A percentile compares a stretch with the other conserved stretches of the same genome.
Conservation (phyloP, 2,797 vertebrate genomes). For the Pangasius sanitwongsei region DNA sequence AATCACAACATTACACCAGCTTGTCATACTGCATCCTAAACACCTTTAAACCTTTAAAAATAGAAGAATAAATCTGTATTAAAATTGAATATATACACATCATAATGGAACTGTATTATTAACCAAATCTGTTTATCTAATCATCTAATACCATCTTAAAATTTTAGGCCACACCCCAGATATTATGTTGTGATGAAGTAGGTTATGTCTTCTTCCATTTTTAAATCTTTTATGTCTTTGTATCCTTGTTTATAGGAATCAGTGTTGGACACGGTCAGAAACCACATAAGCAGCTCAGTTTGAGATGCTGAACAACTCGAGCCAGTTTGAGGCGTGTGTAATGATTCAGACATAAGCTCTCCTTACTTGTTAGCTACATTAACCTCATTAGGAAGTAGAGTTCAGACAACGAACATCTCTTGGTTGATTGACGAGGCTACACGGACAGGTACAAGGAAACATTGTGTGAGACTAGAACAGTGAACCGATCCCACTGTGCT, state of each 20-base stretch:
- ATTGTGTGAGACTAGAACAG: neutral
- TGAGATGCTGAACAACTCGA: neutral
- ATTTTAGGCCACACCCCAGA: neutral
- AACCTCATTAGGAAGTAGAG: neutral
- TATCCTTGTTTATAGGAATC: neutral
- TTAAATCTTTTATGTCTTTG: neutral
- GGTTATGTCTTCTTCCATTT: neutral
- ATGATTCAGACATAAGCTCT: neutral
- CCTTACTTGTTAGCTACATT: neutral
- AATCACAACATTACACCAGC: neutral
- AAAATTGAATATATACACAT: neutral
- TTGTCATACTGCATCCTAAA: neutral
- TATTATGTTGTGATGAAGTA: neutral
- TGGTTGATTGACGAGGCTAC: neutral
- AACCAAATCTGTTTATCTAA: neutral
- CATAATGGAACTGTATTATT: neutral
- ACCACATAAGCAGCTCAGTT: neutral
- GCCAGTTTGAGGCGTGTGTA: neutral
- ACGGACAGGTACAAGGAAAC: neutral
- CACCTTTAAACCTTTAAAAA: neutral
- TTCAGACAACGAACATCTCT: neutral
- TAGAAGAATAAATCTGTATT: neutral
- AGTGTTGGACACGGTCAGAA: neutral
- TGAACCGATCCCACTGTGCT: slow-evolving; percentile 20
- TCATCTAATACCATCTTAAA: neutral